These are phyloP conservation scores for Heteromurus nitidus DNA, from an alignment of 2,888 invertebrate species.

Conservation along the genomic window DNA sequence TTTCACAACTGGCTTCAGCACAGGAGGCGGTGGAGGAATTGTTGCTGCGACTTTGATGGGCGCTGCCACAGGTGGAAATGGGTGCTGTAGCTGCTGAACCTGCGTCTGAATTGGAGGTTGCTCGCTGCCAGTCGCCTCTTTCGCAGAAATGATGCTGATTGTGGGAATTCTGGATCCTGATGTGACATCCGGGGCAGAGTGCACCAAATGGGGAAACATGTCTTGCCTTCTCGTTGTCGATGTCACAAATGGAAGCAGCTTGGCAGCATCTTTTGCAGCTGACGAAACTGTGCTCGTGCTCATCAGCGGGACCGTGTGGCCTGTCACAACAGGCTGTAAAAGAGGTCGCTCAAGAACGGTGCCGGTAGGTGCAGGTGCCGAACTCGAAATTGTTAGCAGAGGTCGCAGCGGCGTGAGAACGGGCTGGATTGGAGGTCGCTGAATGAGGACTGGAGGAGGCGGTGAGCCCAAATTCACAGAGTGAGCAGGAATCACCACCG, in stretches of 20 bases:
- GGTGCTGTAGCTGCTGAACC: not conserved
- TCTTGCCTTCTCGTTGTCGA: conserved; percentile 57
- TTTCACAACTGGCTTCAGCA: conserved; percentile 1
- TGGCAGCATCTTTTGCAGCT: conserved; percentile 20
- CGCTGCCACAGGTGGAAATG: not conserved
- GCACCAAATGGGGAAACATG: conserved; percentile 58
- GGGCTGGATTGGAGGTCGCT: not conserved
- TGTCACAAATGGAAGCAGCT: conserved; percentile 16
- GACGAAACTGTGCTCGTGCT: too few relatives aligned
- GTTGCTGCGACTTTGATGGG: conserved; percentile 34
- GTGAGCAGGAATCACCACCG: not conserved
- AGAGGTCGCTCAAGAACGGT: conserved; percentile 12
- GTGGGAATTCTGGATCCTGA: conserved; percentile 21
- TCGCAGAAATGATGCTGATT: conserved; percentile 43
- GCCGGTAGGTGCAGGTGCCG: not conserved
- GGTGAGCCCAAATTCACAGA: not conserved
- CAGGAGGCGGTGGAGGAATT: conserved; percentile 23
- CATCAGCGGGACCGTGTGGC: too few relatives aligned
- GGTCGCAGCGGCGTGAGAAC: conserved; percentile 9
- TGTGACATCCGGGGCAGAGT: not conserved
- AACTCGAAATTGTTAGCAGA: conserved; percentile 26
- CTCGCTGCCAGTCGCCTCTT: not conserved
- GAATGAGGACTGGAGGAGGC: conserved; percentile 34
- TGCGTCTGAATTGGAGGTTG: not conserved
- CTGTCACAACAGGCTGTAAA: not conserved